phyloP scores from a whole-genome alignment of 2,113 vertebrate genomes.

The Narcine bancroftii region DNA sequence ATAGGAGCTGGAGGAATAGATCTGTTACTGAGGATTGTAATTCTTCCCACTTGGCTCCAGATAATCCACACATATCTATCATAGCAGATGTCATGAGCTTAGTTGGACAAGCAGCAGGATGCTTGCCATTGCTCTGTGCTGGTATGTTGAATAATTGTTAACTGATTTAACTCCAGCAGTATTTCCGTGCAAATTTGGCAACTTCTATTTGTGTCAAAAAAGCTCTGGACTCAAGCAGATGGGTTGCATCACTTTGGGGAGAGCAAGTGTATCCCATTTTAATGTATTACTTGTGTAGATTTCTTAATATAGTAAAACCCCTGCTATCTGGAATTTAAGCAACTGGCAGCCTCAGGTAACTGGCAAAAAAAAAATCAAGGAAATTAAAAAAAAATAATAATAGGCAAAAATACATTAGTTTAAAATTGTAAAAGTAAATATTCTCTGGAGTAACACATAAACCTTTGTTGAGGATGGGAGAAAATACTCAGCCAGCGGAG shows the following conservation, averaged over 20 bases:
- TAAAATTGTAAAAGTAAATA: too few relatives aligned
- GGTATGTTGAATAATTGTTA: constrained; percentile 7
- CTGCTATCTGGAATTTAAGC: too few relatives aligned
- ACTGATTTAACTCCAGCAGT: background rate
- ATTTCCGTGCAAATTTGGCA: constrained; percentile 5
- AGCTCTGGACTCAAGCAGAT: background rate
- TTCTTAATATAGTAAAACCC: too few relatives aligned
- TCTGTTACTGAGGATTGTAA: background rate
- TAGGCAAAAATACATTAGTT: too few relatives aligned
- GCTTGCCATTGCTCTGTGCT: constrained; percentile 7
- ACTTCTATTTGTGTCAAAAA: background rate
- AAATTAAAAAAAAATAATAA: too few relatives aligned
- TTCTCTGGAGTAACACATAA: too few relatives aligned
- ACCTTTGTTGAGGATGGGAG: too few relatives aligned
- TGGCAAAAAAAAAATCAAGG: too few relatives aligned
- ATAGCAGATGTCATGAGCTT: constrained; percentile 27
- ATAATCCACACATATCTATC: background rate
- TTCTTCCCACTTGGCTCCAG: constrained; percentile 3
- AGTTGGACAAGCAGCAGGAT: background rate
- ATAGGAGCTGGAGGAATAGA: background rate
- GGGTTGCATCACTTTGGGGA: background rate
- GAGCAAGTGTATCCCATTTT: background rate
- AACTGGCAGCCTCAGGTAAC: too few relatives aligned
- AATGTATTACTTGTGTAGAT: background rate
- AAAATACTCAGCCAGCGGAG: too few relatives aligned